These are phyloP conservation scores for Camelus dromedarius DNA, from an alignment of 2,113 vertebrate genomes.

Conservation along the genomic window DNA sequence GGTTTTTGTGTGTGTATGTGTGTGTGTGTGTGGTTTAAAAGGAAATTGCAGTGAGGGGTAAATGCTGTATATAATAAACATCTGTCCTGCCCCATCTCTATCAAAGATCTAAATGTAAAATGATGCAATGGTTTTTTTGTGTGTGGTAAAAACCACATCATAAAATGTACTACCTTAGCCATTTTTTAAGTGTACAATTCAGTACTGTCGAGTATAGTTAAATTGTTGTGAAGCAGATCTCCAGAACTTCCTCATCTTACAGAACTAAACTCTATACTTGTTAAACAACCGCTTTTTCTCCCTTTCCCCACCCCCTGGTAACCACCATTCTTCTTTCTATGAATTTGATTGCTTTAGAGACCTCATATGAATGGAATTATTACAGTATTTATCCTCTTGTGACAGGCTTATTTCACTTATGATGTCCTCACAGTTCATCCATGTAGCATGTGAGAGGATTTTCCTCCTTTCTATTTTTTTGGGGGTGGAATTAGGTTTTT, in stretches of 20 bases:
- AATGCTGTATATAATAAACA: background rate
- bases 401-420: background rate
- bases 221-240: background rate
- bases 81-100: background rate
- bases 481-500: no score
- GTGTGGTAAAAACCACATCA: background rate
- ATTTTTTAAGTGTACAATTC: background rate
- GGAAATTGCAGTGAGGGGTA: background rate
- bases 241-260: background rate
- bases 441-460: background rate
- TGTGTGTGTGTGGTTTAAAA: constrained; percentile 24
- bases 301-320: background rate
- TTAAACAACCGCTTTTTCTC: background rate
- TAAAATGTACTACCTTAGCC: background rate
- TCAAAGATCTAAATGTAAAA: background rate
- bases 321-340: background rate
- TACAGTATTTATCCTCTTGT: background rate
- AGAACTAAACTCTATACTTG: background rate
- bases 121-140: background rate
- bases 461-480: background rate
- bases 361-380: background rate
- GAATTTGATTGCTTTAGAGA: background rate
- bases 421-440: background rate
- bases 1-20: background rate
- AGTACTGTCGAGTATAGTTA: background rate